Base-by-base conservation (phyloP, 2,888 invertebrate species). In the Nephrocerus scutellatus region DNA sequence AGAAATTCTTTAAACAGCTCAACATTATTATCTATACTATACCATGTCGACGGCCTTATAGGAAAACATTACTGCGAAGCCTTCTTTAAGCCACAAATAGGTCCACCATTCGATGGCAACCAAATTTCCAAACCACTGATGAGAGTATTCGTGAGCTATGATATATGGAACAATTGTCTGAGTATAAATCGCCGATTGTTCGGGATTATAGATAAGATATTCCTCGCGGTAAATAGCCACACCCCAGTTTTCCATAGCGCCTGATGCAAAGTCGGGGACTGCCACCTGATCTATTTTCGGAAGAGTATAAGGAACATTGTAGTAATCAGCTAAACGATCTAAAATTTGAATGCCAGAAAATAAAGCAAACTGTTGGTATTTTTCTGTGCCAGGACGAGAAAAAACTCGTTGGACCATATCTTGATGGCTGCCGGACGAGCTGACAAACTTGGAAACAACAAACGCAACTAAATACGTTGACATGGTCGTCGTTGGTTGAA, bases 241-340 rank as follows among this genome's bases (percentile, higher is more conserved):
- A 12, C 89, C 90, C 88, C 89, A 89, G 60, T 89, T 90, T 60
- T 90, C 88, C 88, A 89, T 89, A 23, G 87, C 88, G 29, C 82
- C 82, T 44, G 81, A 79, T 21, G 76, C 72, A 55, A 87, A 86
- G 52, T 86, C 82, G 1, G 86, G 84, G n/a, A 89, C 75, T 1
- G 84, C 84, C 5, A 82, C 80, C 83, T 88, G 83, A 59, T 90
- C 89, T 51, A 84, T 76, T 67, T 88, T 88, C 0, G 79, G 75
- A 15, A 87, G 57, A 0, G 80, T 79, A 53, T 83, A 88, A 23
- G 75, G 68, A 26, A 83, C 77, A 45, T 76, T 73, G 56, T 87
- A 84, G 49, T 79, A 82, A 0, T 75, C 68, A 48, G 80, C 80
- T 36, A 80, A 73, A 49, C 74, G 77, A 12, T 71, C 68, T 2